Conservation (phyloP, 2,113 vertebrate species). For the Scophthalmus maximus region DNA sequence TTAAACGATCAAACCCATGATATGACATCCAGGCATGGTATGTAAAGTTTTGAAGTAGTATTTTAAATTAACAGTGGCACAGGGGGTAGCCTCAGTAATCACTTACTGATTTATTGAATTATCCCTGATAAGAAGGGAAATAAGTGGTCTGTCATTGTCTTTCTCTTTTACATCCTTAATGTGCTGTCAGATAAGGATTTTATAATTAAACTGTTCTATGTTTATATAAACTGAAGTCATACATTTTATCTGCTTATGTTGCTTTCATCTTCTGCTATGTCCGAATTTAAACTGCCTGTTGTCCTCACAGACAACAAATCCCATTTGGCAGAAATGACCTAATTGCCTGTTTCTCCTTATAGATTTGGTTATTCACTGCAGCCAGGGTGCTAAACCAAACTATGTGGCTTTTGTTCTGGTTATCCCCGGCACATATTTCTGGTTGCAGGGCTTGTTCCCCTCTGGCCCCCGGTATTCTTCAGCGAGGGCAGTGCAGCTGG, state of each 20-base stretch:
- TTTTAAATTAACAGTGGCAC: background rate
- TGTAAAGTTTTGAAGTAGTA: conserved; percentile 23
- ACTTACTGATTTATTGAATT: background rate
- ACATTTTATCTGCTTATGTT: background rate
- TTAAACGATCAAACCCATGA: conserved; percentile 2
- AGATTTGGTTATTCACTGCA: conserved; percentile 53
- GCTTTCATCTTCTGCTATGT: background rate
- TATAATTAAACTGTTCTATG: background rate
- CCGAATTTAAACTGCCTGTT: conserved; percentile 34
- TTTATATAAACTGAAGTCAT: conserved; percentile 12
- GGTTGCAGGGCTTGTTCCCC: conserved; percentile 59
- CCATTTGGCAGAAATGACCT: conserved; percentile 35
- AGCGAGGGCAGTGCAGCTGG: conserved; percentile 47
- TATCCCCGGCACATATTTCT: conserved; percentile 70
- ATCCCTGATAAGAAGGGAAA: background rate
- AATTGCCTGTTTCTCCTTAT: conserved; percentile 62
- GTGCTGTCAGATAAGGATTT: background rate
- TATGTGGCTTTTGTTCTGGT: conserved; percentile 72
- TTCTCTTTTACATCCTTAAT: background rate
- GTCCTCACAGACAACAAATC: conserved; percentile 35
- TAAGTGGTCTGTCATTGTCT: background rate
- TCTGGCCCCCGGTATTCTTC: conserved; percentile 29
- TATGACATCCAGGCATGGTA: conserved; percentile 15
- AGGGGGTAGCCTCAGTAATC: background rate
- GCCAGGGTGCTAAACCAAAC: conserved; percentile 63